Evolutionary conservation across 2,797 vertebrate genomes (phyloP).

Genomic region (Cuniculus paca): DNA sequence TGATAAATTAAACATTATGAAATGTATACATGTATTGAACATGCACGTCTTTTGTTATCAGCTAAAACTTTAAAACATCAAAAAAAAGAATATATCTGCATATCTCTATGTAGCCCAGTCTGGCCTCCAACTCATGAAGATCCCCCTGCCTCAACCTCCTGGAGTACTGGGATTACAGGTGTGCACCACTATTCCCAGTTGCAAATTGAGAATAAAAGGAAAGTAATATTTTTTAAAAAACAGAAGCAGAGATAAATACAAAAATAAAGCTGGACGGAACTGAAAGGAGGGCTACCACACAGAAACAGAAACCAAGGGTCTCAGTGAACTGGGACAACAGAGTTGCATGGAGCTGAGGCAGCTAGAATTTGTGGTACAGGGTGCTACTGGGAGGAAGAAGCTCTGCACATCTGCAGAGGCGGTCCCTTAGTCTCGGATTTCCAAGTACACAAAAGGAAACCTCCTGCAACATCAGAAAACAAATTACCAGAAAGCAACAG

Average conservation of each 20-base stretch:
- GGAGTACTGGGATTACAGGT: too few relatives aligned
- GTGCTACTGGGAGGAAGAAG: too few relatives aligned
- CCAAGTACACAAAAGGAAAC: not conserved
- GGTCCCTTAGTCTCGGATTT: not conserved
- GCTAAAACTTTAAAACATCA: not conserved
- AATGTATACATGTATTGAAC: not conserved
- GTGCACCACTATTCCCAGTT: too few relatives aligned
- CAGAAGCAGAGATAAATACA: not conserved
- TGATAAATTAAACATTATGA: not conserved
- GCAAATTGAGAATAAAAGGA: not conserved
- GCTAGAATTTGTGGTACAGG: not conserved
- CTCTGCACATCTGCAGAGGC: not conserved
- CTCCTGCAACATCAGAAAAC: not conserved
- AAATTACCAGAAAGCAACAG: not conserved
- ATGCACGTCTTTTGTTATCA: not conserved
- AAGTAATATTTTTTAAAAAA: not conserved
- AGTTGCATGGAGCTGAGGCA: not conserved
- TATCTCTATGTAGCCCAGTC: not conserved
- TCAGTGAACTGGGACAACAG: not conserved
- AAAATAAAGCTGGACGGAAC: not conserved
- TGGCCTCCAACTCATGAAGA: not conserved
- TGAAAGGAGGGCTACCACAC: not conserved
- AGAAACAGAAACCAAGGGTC: not conserved
- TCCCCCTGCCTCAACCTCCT: not conserved
- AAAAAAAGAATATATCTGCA: not conserved